Percentiles rank a stretch among this genome's conserved stretches.
These are phyloP conservation scores for Trichacis sp. DNA, from an alignment of 2,888 invertebrate species.

Conservation along the genomic window DNA sequence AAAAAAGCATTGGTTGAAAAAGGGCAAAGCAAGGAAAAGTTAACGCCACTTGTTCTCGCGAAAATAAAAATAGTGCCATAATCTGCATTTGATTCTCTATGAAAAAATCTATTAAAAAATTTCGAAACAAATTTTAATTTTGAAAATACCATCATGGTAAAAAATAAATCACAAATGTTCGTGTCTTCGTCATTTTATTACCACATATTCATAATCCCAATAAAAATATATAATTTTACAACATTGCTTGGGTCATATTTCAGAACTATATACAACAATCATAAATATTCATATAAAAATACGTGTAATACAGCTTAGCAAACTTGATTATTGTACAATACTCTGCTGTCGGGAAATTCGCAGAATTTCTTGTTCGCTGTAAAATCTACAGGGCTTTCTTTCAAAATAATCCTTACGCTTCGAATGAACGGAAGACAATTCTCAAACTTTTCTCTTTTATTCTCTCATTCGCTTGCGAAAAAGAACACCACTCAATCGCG, in stretches of 20 bases:
- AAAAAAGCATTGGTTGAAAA: too few relatives aligned
- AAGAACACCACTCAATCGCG: not conserved
- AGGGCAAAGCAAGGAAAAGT: too few relatives aligned
- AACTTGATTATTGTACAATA: conserved; percentile 20
- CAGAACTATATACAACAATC: conserved; percentile 20
- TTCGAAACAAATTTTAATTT: not conserved
- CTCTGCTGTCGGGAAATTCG: not conserved
- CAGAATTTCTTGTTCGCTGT: conserved; percentile 7
- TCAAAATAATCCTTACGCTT: not conserved
- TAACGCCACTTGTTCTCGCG: too few relatives aligned
- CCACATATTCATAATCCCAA: conserved; percentile 15
- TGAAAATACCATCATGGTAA: too few relatives aligned
- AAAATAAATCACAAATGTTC: too few relatives aligned
- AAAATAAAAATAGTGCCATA: too few relatives aligned
- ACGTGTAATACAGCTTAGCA: conserved; percentile 18
- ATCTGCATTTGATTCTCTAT: too few relatives aligned
- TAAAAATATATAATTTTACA: conserved; percentile 18
- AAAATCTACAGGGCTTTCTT: not conserved
- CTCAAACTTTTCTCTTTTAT: not conserved
- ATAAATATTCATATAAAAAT: conserved; percentile 31
- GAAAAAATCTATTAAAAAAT: too few relatives aligned
- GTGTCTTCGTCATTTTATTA: conserved; percentile 15
- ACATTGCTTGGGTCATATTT: conserved; percentile 8
- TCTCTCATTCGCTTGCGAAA: not conserved
- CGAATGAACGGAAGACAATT: not conserved